phyloP scores from a whole-genome alignment of 2,113 vertebrate species.

The Azemiops feae region DNA sequence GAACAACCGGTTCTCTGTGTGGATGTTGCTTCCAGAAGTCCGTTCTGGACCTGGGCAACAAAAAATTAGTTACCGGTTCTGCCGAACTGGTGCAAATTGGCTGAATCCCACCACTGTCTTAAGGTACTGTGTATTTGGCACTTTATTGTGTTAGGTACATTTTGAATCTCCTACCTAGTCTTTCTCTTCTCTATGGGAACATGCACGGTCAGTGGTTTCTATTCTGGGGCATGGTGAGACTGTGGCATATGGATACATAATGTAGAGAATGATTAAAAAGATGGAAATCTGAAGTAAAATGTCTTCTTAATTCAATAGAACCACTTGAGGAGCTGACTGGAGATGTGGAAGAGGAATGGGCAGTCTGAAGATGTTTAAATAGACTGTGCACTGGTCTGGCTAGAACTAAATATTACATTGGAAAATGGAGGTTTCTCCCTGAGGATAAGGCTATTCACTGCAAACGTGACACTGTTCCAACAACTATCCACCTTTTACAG shows the following conservation, averaged over 20 bases:
- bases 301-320: not conserved
- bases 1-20: too few species aligned
- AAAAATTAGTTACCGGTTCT: too few species aligned
- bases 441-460: not conserved
- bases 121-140: not conserved
- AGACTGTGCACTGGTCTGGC: not conserved
- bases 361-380: not conserved
- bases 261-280: too few species aligned
- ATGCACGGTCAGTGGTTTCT: not conserved
- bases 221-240: not conserved
- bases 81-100: too few species aligned
- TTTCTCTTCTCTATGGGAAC: not conserved
- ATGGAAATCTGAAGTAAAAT: not conserved
- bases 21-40: too few species aligned
- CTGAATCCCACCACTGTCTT: too few species aligned
- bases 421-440: not conserved
- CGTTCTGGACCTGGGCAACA: too few species aligned
- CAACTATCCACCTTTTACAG: not conserved
- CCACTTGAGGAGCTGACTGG: not conserved
- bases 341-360: not conserved
- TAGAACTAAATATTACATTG: not conserved
- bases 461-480: not conserved
- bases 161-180: not conserved
- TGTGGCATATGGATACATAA: too few species aligned
- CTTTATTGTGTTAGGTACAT: not conserved